A percentile compares a stretch with the other conserved stretches of the same genome.
phyloP scores from a whole-genome alignment of 2,113 vertebrate genomes.

The Stigmatopora argus region DNA sequence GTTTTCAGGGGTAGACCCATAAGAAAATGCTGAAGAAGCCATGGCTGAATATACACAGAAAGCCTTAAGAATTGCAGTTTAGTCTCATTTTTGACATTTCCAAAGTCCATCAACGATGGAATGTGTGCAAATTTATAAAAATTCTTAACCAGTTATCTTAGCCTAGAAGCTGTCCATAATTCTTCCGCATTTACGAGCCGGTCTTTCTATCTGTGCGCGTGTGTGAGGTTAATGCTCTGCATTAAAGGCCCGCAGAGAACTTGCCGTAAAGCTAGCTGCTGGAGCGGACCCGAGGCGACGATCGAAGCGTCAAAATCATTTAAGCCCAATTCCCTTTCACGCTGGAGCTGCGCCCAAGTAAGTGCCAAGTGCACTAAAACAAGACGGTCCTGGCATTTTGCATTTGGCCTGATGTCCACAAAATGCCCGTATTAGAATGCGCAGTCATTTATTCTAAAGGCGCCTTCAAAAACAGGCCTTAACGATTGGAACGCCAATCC shows the following conservation, averaged over 20 bases:
- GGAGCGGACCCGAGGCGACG: not conserved
- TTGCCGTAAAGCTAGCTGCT: not conserved
- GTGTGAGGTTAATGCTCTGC: constrained; percentile 1
- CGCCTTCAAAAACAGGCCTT: not conserved
- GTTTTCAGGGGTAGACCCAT: no score
- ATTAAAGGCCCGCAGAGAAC: constrained; percentile 9
- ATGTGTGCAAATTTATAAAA: not conserved
- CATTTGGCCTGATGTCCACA: not conserved
- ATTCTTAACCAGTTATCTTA: not conserved
- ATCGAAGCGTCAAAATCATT: constrained; percentile 10
- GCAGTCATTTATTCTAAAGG: constrained; percentile 1
- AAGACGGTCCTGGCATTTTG: not conserved
- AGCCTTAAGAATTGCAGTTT: no score
- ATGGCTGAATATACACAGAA: no score
- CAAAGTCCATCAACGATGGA: no score
- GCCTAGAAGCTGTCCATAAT: not conserved
- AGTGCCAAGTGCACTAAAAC: constrained; percentile 2
- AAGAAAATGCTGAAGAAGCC: no score
- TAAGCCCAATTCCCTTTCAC: constrained; percentile 7
- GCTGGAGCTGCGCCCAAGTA: not conserved
- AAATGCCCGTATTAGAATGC: not conserved
- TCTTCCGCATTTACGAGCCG: not conserved
- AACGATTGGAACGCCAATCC: not conserved
- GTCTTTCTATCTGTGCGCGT: not conserved
- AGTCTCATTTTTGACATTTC: no score